phyloP scores from a whole-genome alignment of 2,797 vertebrate genomes.

The Synaphobranchus kaupii region DNA sequence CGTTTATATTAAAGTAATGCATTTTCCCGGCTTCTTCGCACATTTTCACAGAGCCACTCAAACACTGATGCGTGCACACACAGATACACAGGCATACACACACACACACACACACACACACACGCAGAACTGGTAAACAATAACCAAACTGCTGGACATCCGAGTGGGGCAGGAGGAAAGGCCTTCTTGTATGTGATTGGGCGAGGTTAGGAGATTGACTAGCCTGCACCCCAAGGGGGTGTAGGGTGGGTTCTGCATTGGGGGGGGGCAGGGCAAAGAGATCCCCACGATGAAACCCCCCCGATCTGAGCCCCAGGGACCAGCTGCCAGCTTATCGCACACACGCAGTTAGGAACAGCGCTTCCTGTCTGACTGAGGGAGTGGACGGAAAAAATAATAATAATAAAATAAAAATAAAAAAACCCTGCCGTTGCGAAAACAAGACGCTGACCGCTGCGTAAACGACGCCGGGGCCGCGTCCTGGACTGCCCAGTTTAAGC shows the following conservation, averaged over 20 bases:
- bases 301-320: constrained; percentile 47
- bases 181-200: neutral
- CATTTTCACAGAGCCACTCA: neutral
- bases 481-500: neutral
- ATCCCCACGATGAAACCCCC: neutral
- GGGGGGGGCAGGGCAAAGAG: neutral
- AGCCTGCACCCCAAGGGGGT: no score
- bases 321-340: constrained; percentile 33
- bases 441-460: constrained; percentile 18
- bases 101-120: constrained; percentile 21
- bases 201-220: constrained; percentile 28
- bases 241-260: constrained; percentile 44
- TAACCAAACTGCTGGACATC: neutral
- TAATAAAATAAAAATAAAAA: neutral
- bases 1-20: neutral
- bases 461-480: neutral
- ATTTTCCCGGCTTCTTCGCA: neutral
- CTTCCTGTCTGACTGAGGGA: constrained; percentile 30
- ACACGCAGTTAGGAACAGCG: constrained; percentile 33
- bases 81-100: neutral
- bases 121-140: neutral
- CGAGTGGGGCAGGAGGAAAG: neutral
- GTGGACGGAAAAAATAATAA: neutral
- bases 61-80: neutral
- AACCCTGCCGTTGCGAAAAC: neutral